Evolutionary conservation across 2,113 vertebrate species (phyloP).

Genomic region (Dinomys branickii): DNA sequence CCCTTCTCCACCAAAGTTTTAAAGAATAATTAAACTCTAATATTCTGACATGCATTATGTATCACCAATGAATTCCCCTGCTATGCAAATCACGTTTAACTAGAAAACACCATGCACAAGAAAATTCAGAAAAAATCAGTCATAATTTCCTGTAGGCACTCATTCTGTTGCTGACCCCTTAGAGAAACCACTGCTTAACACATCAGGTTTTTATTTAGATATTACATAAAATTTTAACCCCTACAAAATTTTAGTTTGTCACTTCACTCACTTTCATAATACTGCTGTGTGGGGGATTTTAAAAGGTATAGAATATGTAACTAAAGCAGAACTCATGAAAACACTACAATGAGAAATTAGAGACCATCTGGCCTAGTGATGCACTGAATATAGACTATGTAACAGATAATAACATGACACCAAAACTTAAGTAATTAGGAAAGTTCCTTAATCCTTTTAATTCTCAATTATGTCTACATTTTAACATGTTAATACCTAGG

Average conservation of each 20-base stretch:
- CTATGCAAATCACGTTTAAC: not conserved
- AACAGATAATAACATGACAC: not conserved
- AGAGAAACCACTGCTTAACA: not conserved
- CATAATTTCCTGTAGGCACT: not conserved
- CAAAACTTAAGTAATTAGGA: not conserved
- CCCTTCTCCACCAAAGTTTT: not conserved
- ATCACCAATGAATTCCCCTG: not conserved
- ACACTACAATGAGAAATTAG: not conserved
- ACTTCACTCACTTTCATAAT: not conserved
- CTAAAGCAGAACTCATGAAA: not conserved
- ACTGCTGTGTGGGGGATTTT: not conserved
- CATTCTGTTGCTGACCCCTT: not conserved
- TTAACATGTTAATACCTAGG: not conserved
- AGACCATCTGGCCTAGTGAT: not conserved
- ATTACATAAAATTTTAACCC: not conserved
- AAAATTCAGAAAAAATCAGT: not conserved
- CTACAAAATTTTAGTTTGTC: not conserved
- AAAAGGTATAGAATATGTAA: not conserved
- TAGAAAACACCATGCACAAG: not conserved
- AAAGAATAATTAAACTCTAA: not conserved
- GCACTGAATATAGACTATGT: not conserved
- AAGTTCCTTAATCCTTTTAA: not conserved
- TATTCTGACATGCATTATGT: not conserved
- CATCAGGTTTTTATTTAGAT: not conserved
- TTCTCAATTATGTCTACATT: not conserved